phyloP scores from a whole-genome alignment of 2,113 vertebrate species.

The Sciurus niger region DNA sequence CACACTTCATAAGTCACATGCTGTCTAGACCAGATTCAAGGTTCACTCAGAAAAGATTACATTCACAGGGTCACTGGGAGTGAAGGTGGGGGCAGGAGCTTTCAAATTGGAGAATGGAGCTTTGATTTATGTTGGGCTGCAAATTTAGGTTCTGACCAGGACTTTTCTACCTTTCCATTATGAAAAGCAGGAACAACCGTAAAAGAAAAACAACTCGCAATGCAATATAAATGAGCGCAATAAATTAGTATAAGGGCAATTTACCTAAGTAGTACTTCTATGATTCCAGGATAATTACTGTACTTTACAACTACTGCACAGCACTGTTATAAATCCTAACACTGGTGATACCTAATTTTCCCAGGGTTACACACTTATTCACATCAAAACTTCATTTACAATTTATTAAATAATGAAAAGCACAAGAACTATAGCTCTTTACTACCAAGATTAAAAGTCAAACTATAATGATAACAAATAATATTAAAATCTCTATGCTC shows the following conservation, averaged over 20 bases:
- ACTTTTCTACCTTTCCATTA: constrained; percentile 56
- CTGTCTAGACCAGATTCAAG: constrained; percentile 81
- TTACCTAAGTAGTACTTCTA: constrained; percentile 18
- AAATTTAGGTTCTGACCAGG: constrained; percentile 75
- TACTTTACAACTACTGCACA: constrained; percentile 1
- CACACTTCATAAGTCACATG: constrained; percentile 81
- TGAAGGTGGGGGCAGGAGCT: constrained; percentile 57
- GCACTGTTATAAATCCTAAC: constrained; percentile 33
- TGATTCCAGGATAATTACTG: neutral
- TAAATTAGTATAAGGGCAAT: constrained; percentile 22
- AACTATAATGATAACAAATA: constrained; percentile 33
- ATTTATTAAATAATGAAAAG: constrained; percentile 53
- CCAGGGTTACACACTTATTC: constrained; percentile 26
- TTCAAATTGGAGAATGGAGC: constrained; percentile 73
- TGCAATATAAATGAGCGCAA: neutral
- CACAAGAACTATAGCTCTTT: constrained; percentile 5
- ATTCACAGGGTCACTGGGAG: constrained; percentile 79
- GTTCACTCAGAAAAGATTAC: constrained; percentile 81
- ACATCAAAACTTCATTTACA: constrained; percentile 37
- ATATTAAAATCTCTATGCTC: neutral
- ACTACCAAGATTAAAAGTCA: constrained; percentile 43
- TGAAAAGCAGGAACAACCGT: neutral
- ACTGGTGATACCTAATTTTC: constrained; percentile 27
- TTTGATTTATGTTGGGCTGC: constrained; percentile 81
- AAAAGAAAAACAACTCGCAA: constrained; percentile 51